phyloP scores from a whole-genome alignment of 2,113 vertebrate species.

The Mixornis gularis region DNA sequence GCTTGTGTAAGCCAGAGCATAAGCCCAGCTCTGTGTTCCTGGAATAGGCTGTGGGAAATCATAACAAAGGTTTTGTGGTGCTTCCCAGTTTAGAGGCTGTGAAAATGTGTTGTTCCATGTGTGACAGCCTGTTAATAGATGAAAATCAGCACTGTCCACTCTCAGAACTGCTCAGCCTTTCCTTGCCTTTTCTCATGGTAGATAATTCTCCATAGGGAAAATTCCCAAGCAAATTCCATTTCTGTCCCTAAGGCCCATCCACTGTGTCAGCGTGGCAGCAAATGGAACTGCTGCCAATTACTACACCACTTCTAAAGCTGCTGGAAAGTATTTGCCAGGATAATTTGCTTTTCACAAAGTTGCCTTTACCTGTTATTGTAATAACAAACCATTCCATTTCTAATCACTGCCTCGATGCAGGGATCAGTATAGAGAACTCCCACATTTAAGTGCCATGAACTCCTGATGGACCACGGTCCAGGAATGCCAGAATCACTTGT shows the following conservation, averaged over 20 bases:
- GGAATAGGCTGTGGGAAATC: neutral
- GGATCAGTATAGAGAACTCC: neutral
- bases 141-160: neutral
- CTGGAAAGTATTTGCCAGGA: neutral
- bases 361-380: neutral
- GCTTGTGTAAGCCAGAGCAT: neutral
- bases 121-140: neutral
- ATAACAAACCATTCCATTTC: neutral
- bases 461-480: neutral
- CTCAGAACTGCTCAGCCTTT: neutral
- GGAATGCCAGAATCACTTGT: neutral
- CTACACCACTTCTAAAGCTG: neutral
- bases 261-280: neutral
- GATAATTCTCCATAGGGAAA: neutral
- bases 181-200: neutral
- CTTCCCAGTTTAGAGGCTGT: neutral
- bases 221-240: neutral
- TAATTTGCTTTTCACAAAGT: neutral
- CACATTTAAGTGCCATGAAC: accelerated
- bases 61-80: neutral
- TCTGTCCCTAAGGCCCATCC: neutral
- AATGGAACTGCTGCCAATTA: neutral
- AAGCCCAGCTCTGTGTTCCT: neutral
- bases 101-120: neutral
- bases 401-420: neutral